Conservation (phyloP, 2,888 invertebrate genomes). For the Phortica magna region DNA sequence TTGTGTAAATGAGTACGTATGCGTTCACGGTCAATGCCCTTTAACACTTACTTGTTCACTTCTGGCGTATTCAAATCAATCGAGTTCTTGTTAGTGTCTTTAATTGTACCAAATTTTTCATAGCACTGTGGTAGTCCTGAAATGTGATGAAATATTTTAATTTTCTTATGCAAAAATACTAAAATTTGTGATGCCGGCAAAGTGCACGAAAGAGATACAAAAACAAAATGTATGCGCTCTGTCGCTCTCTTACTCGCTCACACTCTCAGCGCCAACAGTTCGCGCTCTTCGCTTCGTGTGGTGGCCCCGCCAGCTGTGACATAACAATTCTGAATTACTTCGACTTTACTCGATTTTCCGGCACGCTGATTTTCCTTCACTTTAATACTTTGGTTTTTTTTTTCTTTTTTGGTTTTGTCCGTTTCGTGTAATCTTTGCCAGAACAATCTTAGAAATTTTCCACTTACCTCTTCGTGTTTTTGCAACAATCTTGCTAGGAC, state of each 20-base stretch:
- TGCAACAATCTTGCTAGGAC: constrained; percentile 92
- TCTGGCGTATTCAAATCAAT: constrained; percentile 84
- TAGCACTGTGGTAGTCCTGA: constrained; percentile 89
- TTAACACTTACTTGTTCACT: constrained; percentile 81
- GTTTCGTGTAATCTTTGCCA: constrained; percentile 8
- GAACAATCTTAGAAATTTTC: constrained; percentile 8
- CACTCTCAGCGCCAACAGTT: background rate
- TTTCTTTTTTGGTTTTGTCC: constrained; percentile 45
- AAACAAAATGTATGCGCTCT: constrained; percentile 32
- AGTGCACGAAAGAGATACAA: constrained; percentile 34
- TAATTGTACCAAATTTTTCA: constrained; percentile 87
- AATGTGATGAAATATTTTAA: constrained; percentile 40
- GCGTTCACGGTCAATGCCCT: background rate
- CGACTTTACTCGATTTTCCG: no score
- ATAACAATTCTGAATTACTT: constrained; percentile 62
- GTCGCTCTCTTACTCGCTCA: background rate
- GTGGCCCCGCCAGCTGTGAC: constrained; percentile 60
- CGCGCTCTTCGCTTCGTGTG: background rate
- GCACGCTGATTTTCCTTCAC: background rate
- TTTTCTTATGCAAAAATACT: constrained; percentile 30
- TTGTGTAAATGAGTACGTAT: background rate
- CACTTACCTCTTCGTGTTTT: constrained; percentile 88
- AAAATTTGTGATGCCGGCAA: constrained; percentile 54
- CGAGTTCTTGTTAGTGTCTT: constrained; percentile 84
- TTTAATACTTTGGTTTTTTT: constrained; percentile 50